A percentile compares a stretch with the other conserved stretches of the same genome.
These are phyloP conservation scores for Harpalus rubripes DNA, from an alignment of 2,888 invertebrate genomes.

Conservation along the genomic window DNA sequence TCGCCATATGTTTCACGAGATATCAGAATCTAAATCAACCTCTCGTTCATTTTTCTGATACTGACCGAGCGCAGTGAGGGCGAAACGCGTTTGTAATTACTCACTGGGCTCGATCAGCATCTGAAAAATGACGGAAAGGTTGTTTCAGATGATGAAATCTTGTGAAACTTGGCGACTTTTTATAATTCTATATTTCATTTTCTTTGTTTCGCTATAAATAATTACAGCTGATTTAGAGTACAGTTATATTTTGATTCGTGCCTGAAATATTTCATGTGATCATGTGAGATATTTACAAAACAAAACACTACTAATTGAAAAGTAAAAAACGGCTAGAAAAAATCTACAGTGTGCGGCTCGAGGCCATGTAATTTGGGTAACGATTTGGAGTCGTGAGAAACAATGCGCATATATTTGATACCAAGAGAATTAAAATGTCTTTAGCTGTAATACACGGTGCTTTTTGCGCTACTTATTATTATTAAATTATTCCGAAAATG, in stretches of 20 bases:
- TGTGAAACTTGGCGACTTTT: too few relatives aligned
- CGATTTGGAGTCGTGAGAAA: constrained; percentile 42
- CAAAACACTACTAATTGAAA: constrained; percentile 28
- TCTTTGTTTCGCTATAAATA: too few relatives aligned
- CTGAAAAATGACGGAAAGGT: too few relatives aligned
- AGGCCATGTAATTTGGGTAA: constrained; percentile 31
- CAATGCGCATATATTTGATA: constrained; percentile 33
- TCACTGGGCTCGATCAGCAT: too few relatives aligned
- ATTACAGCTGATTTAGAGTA: not conserved
- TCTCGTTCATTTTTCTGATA: too few relatives aligned
- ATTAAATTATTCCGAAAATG: constrained; percentile 42
- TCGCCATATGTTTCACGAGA: too few relatives aligned
- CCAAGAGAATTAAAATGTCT: constrained; percentile 37
- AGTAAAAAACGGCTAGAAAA: constrained; percentile 21
- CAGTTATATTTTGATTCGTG: not conserved
- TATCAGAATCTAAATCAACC: too few relatives aligned
- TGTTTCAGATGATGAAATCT: too few relatives aligned
- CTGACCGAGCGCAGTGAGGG: too few relatives aligned
- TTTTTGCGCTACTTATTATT: constrained; percentile 43
- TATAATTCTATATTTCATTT: too few relatives aligned
- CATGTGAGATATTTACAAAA: constrained; percentile 22
- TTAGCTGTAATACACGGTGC: constrained; percentile 19
- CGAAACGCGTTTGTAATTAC: too few relatives aligned
- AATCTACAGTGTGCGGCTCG: constrained; percentile 12
- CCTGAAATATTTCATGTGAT: not conserved